Evolutionary conservation across 2,888 invertebrate species (phyloP).

Genomic region (Aphidoletes aphidimyza): DNA sequence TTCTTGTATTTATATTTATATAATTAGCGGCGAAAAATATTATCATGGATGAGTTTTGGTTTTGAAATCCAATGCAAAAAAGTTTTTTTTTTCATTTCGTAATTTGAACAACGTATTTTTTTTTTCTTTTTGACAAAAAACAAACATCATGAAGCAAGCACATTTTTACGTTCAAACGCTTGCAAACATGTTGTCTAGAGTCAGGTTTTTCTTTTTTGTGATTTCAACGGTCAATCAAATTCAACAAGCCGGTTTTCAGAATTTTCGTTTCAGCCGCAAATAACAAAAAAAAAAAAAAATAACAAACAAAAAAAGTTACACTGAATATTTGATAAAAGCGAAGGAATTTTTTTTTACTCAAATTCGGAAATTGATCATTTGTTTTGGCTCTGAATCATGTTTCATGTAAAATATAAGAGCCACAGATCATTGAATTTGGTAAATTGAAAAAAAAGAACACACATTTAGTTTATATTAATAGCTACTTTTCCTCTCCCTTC

Average conservation of each 20-base stretch:
- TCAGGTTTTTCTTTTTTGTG: no score
- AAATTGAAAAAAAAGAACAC: neutral
- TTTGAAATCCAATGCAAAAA: neutral
- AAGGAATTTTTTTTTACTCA: neutral
- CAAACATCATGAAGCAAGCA: neutral
- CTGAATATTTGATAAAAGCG: neutral
- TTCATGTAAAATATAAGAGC: neutral
- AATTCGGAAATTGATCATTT: no score
- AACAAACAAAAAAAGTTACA: neutral
- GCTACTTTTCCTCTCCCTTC: neutral
- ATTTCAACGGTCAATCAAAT: no score
- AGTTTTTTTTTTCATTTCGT: neutral
- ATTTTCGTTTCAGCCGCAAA: neutral
- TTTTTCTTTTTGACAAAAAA: neutral
- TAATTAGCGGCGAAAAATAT: slow-evolving; percentile 16
- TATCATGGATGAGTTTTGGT: neutral
- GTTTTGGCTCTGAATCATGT: neutral
- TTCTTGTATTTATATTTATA: slow-evolving; percentile 39
- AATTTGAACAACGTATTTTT: no score
- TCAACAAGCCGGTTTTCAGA: neutral
- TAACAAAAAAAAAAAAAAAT: neutral
- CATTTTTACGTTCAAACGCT: no score
- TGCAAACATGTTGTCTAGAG: neutral
- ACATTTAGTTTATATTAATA: slow-evolving; percentile 7
- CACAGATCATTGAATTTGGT: neutral